phyloP scores from a whole-genome alignment of 2,113 vertebrate genomes.

The Tangachromis dhanisi region DNA sequence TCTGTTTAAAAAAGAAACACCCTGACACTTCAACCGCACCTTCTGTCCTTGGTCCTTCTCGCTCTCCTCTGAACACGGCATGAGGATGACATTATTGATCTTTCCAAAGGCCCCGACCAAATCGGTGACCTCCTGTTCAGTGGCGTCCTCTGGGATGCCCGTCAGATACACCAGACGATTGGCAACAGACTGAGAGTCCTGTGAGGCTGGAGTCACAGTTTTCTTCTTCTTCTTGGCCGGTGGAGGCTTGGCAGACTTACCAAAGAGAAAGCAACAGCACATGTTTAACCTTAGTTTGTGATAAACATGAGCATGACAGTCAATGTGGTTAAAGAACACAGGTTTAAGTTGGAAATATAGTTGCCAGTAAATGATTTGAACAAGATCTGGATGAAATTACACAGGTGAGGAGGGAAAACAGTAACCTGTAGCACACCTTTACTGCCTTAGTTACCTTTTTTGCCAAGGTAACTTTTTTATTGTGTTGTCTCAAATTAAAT shows the following conservation, averaged over 20 bases:
- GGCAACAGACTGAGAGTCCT: not conserved
- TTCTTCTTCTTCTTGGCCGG: conserved; percentile 59
- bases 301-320: not conserved
- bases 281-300: not conserved
- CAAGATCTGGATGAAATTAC: not conserved
- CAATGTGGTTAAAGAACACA: not conserved
- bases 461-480: not conserved
- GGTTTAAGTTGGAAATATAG: not conserved
- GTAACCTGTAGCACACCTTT: not conserved
- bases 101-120: conserved; percentile 50
- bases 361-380: not conserved
- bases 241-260: conserved; percentile 15
- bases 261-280: not conserved
- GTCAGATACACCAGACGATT: conserved; percentile 44
- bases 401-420: not conserved
- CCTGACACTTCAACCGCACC: not conserved
- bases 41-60: conserved; percentile 26
- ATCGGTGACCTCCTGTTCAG: conserved; percentile 51
- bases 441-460: not conserved
- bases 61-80: conserved; percentile 15
- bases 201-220: not conserved
- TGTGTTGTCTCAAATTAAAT: not conserved
- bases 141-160: conserved; percentile 43
- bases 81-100: conserved; percentile 56
- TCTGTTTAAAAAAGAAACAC: not conserved